These are phyloP conservation scores for Epinephelus fuscoguttatus DNA, from an alignment of 2,113 vertebrate genomes.

Conservation along the genomic window DNA sequence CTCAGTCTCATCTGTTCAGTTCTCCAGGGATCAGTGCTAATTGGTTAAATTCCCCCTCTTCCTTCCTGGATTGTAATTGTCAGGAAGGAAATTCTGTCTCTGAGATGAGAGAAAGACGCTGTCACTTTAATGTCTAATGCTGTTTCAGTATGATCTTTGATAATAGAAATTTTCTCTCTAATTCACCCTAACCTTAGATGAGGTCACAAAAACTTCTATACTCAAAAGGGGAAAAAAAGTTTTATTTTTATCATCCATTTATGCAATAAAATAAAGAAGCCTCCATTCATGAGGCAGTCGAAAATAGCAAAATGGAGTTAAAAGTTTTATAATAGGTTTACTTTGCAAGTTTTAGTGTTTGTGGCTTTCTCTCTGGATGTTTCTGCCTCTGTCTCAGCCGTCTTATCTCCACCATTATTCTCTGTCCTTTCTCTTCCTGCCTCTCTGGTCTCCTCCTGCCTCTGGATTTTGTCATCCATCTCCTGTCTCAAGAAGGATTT, in stretches of 20 bases:
- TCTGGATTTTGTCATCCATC: slow-evolving; percentile 11
- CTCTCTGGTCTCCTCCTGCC: background rate
- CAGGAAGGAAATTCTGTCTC: slow-evolving; percentile 7
- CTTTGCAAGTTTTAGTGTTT: background rate
- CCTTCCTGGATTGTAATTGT: slow-evolving; percentile 38
- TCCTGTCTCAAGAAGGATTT: slow-evolving; percentile 31
- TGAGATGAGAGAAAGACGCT: slow-evolving; percentile 21
- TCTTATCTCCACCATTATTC: slow-evolving; percentile 4
- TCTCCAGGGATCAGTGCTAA: slow-evolving; percentile 20
- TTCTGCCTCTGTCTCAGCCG: background rate
- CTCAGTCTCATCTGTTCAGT: background rate
- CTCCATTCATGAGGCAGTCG: background rate
- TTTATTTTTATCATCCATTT: background rate
- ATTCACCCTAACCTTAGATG: background rate
- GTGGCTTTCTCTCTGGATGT: background rate
- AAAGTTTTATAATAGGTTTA: background rate
- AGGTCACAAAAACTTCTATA: background rate
- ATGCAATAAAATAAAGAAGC: background rate
- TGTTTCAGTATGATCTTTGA: background rate
- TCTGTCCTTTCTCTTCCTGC: background rate
- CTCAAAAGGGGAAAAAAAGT: background rate
- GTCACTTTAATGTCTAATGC: slow-evolving; percentile 19
- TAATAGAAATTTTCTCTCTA: background rate
- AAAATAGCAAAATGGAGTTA: background rate
- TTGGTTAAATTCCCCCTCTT: slow-evolving; percentile 31